Evolutionary conservation across 1,140 invertebrate species (phyloP).

Genomic region (Campodea augens): DNA sequence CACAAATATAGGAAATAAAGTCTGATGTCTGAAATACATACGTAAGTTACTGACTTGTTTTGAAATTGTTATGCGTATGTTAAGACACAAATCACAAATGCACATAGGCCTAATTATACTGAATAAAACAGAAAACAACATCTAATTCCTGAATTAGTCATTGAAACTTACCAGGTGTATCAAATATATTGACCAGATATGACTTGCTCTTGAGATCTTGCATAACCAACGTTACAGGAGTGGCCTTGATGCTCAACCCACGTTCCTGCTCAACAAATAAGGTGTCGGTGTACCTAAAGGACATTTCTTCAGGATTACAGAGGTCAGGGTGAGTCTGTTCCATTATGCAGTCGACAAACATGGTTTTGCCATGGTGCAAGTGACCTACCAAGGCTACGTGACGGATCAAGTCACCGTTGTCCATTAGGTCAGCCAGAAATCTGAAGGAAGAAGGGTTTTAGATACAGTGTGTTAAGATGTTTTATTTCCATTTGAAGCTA

Average conservation of each 20-base stretch:
- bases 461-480: no score
- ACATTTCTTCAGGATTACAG: conserved; percentile 47
- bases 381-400: conserved; percentile 94
- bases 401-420: conserved; percentile 80
- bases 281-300: conserved; percentile 87
- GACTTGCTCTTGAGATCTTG: conserved; percentile 90
- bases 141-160: no score
- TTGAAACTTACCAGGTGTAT: conserved; percentile 63
- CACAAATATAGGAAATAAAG: no score
- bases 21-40: no score
- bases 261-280: conserved; percentile 95
- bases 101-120: no score
- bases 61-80: no score
- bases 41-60: no score
- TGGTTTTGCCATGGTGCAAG: conserved; percentile 97
- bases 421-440: conserved; percentile 92
- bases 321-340: conserved; percentile 91
- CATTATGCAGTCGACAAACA: conserved; percentile 91
- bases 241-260: conserved; percentile 92
- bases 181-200: conserved; percentile 88
- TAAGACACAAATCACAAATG: no score
- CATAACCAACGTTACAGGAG: conserved; percentile 81
- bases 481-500: no score
- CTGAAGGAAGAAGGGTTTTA: no score
- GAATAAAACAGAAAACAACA: no score